A percentile compares a stretch with the other conserved stretches of the same genome.
These are phyloP conservation scores for Saturnia japonica DNA, from an alignment of 2,888 invertebrate genomes.

Conservation along the genomic window DNA sequence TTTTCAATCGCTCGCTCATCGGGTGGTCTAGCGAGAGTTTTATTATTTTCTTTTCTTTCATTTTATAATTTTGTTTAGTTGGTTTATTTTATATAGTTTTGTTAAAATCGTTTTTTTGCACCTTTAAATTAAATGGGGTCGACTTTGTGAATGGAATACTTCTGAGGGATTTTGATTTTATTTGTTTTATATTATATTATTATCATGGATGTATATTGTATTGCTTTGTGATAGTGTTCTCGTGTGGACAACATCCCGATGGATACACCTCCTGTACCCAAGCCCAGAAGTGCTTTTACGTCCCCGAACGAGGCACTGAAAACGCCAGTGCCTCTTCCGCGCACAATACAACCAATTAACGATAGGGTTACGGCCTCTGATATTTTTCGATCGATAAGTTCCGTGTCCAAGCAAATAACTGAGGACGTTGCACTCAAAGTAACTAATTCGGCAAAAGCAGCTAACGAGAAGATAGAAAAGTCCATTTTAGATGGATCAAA, in stretches of 20 bases:
- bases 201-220: slow-evolving; percentile 41
- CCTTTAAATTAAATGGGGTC: slow-evolving; percentile 14
- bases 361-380: slow-evolving; percentile 68
- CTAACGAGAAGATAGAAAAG: slow-evolving; percentile 68
- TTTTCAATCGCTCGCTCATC: not conserved
- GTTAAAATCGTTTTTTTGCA: not conserved
- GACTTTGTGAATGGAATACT: not conserved
- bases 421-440: slow-evolving; percentile 81
- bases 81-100: not conserved
- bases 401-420: slow-evolving; percentile 80
- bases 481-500: slow-evolving; percentile 65
- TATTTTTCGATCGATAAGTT: slow-evolving; percentile 74
- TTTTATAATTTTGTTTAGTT: slow-evolving; percentile 6
- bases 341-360: slow-evolving; percentile 59
- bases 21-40: not conserved
- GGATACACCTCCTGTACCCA: slow-evolving; percentile 75
- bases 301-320: slow-evolving; percentile 55
- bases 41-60: not conserved
- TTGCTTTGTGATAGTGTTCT: slow-evolving; percentile 35
- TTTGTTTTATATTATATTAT: slow-evolving; percentile 35
- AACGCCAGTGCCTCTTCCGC: slow-evolving; percentile 80
- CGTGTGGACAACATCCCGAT: slow-evolving; percentile 39
- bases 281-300: slow-evolving; percentile 58
- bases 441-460: slow-evolving; percentile 63
- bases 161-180: slow-evolving; percentile 19